These are phyloP conservation scores for Mythimna albipuncta DNA, from an alignment of 2,888 invertebrate species.

Conservation along the genomic window DNA sequence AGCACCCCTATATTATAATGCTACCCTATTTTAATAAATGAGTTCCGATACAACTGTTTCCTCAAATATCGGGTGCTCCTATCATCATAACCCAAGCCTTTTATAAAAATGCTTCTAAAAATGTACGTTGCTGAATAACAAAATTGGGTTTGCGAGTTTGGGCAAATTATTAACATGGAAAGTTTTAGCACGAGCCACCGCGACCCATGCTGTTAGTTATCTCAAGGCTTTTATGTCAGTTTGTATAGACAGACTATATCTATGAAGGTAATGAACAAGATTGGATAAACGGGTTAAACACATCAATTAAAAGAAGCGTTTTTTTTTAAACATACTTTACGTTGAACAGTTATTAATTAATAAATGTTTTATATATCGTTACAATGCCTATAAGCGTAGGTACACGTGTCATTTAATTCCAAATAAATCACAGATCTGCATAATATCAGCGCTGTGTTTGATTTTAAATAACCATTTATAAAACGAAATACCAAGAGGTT, in stretches of 20 bases:
- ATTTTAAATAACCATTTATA: neutral
- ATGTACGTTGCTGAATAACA: slow-evolving; percentile 8
- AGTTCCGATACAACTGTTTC: slow-evolving; percentile 43
- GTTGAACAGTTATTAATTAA: neutral
- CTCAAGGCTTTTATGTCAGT: slow-evolving; percentile 2
- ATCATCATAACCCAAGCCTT: slow-evolving; percentile 8
- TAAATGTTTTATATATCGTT: neutral
- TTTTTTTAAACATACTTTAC: neutral
- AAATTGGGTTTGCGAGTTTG: slow-evolving; percentile 7
- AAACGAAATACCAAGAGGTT: slow-evolving; percentile 1
- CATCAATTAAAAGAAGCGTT: neutral
- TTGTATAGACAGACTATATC: neutral
- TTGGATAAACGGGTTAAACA: slow-evolving; percentile 1
- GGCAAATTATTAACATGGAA: neutral
- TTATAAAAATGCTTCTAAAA: slow-evolving; percentile 13
- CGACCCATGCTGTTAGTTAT: slow-evolving; percentile 5
- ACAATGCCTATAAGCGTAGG: neutral
- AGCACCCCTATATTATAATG: slow-evolving; percentile 23
- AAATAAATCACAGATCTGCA: neutral
- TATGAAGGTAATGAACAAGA: neutral
- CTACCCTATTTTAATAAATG: slow-evolving; percentile 47
- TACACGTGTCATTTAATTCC: neutral
- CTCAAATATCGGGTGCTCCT: slow-evolving; percentile 29
- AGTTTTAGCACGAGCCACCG: neutral
- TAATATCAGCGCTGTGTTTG: neutral